These are phyloP conservation scores for Venustaconcha ellipsiformis DNA, from an alignment of 1,140 invertebrate genomes.

Conservation along the genomic window DNA sequence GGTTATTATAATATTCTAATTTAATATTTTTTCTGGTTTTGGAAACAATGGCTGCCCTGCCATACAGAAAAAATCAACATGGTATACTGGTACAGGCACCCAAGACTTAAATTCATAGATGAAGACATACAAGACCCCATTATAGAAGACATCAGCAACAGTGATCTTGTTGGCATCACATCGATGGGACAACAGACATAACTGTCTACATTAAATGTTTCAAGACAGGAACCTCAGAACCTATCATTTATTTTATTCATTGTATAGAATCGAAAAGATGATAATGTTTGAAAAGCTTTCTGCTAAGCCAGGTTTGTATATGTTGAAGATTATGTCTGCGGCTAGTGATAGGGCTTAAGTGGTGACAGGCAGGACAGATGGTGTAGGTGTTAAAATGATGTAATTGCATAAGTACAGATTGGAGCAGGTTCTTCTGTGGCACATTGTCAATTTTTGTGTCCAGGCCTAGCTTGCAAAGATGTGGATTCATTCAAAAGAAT, in stretches of 20 bases:
- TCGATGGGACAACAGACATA: slow-evolving; percentile 22
- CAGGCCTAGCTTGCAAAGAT: slow-evolving; percentile 11
- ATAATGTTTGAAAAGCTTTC: background rate
- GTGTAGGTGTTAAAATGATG: slow-evolving; percentile 6
- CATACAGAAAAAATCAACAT: slow-evolving; percentile 2
- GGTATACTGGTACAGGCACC: background rate
- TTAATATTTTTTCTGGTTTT: background rate
- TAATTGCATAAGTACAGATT: background rate
- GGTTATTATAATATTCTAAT: background rate
- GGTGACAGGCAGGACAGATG: slow-evolving; percentile 2
- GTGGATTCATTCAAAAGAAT: slow-evolving; percentile 6
- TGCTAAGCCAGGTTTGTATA: background rate
- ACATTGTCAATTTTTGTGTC: slow-evolving; percentile 6
- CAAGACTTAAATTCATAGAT: slow-evolving; percentile 15
- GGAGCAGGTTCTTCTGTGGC: slow-evolving; percentile 20
- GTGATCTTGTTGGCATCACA: slow-evolving; percentile 15
- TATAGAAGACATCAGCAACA: background rate
- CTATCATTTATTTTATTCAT: background rate
- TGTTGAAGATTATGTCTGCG: slow-evolving; percentile 5
- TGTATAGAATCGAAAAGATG: slow-evolving; percentile 3
- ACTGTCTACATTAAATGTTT: slow-evolving; percentile 19
- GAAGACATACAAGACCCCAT: background rate
- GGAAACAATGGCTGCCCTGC: background rate
- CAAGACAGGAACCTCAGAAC: slow-evolving; percentile 3
- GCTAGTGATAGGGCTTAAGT: slow-evolving; percentile 18